phyloP scores from a whole-genome alignment of 2,113 vertebrate species.

The Melanerpes aurifrons region DNA sequence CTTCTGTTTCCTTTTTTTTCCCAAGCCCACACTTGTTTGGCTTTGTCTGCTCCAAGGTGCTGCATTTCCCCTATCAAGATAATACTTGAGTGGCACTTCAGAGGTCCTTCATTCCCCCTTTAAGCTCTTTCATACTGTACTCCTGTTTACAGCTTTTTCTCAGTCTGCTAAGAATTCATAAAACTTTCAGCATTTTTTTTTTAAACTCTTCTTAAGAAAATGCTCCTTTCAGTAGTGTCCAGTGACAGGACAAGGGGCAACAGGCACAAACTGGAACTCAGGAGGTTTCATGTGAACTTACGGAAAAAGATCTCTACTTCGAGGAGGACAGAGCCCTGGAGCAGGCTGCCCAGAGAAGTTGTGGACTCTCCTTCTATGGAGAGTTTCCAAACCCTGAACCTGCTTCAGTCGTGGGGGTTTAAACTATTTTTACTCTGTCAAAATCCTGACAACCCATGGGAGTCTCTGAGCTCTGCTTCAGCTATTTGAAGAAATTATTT shows the following conservation, averaged over 20 bases:
- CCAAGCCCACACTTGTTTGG: neutral
- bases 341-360: no score
- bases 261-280: no score
- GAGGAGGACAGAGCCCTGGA: no score
- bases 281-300: no score
- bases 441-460: accelerated
- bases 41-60: accelerated
- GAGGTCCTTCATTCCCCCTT: neutral
- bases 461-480: neutral
- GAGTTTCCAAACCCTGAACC: no score
- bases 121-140: neutral
- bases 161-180: neutral
- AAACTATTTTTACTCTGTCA: neutral
- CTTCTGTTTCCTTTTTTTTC: neutral
- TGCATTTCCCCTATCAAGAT: accelerated
- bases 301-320: no score
- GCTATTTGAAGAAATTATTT: accelerated
- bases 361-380: no score
- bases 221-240: no score
- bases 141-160: neutral
- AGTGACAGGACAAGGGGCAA: no score
- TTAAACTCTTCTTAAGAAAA: neutral
- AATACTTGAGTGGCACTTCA: neutral
- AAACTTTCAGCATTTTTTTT: neutral
- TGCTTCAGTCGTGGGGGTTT: neutral